Evolutionary conservation across 2,113 vertebrate genomes (phyloP), one percentile per base, ranked within the genome.

Genomic region (Macheiramphus alcinus): DNA sequence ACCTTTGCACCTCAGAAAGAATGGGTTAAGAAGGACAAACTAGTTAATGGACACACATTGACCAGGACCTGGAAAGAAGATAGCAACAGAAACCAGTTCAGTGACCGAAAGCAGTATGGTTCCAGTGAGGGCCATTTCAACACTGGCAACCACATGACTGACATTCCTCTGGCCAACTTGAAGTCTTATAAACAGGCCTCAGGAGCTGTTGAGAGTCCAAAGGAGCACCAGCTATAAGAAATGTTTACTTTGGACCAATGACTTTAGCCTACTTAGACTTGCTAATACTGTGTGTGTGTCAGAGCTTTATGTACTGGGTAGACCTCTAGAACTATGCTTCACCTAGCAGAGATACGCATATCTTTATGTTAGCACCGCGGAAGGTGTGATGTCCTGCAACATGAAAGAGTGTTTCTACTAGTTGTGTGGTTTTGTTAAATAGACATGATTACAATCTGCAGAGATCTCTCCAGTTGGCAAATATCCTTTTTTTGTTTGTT

Each of bases 161-260:
- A 99, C 97, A 99, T 99, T 98, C 99, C 99, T 85, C 97, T 99
- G 98, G 99, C 99, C 93, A 99, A 98, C 97, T 97, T 99, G 97
- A 99, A 99, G 98, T 99, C 99, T 80, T 99, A 99, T 96, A 99
- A 99, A 98, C 98, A 99, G 88, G 96, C 98, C 65, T 98, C 99
- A 29, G 98, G 99, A 94, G 96, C 98, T 58, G 86, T 97, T 66
- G 99, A 99, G 97, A 99, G 98, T 97, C 99, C 99, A 78, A 99
- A 99, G 98, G 99, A 99, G 97, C 99, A 99, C 95, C 99, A 99
- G 98, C 99, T 99, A 99, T 99, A 99, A 99, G 96, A 97, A 96
- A 95, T 94, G 85, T 87, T 93, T 97, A 83, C 90, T 92, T 97
- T 97, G 98, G 98, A 97, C 90, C 91, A 98, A 76, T 97, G 96